Conservation (phyloP, 2,888 invertebrate species). For the Idaea dimidiata region DNA sequence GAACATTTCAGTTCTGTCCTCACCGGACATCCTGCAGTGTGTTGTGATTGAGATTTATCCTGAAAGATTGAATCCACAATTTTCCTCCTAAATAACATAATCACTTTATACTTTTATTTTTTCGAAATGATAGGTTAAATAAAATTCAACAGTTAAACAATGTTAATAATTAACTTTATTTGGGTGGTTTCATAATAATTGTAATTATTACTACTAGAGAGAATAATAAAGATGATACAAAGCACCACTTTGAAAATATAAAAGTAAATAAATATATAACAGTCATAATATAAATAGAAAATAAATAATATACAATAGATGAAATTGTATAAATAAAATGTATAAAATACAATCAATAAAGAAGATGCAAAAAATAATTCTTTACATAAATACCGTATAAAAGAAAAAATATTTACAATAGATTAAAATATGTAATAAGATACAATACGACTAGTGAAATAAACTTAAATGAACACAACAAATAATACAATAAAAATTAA, state of each 20-base stretch:
- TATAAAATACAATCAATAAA: constrained; percentile 35
- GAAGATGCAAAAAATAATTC: constrained; percentile 68
- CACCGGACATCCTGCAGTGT: too few relatives aligned
- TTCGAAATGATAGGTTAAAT: constrained; percentile 5
- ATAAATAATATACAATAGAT: constrained; percentile 34
- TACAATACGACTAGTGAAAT: constrained; percentile 37
- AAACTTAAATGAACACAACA: constrained; percentile 50
- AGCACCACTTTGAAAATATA: constrained; percentile 24
- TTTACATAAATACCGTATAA: constrained; percentile 61
- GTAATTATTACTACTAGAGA: constrained; percentile 28
- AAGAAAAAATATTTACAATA: constrained; percentile 76
- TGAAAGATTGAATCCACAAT: neutral
- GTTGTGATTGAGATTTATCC: too few relatives aligned
- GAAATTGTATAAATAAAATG: constrained; percentile 31
- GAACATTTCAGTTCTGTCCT: too few relatives aligned
- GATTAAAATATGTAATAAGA: constrained; percentile 31
- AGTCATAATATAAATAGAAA: constrained; percentile 9
- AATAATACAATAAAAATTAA: constrained; percentile 39
- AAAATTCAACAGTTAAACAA: constrained; percentile 15
- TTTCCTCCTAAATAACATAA: neutral
- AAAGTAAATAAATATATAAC: constrained; percentile 8
- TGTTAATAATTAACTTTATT: constrained; percentile 46
- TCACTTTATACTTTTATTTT: neutral
- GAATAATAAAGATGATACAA: constrained; percentile 17
- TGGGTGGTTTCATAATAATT: constrained; percentile 57